Percentiles rank a stretch among this genome's conserved stretches.
These are phyloP conservation scores for Dasyprocta punctata DNA, from an alignment of 2,113 vertebrate species.

Conservation along the genomic window DNA sequence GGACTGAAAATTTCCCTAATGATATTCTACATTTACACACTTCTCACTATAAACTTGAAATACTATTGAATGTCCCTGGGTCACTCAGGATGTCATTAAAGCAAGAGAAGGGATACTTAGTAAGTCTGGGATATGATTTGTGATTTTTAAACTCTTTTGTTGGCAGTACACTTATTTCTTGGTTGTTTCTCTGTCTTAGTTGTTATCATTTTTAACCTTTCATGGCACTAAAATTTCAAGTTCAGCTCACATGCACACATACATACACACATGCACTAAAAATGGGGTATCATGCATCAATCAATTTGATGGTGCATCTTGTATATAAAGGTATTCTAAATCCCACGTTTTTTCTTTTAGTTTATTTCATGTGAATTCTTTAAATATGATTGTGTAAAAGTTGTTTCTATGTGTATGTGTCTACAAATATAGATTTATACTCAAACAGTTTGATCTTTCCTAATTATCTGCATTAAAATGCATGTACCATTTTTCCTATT, in stretches of 20 bases:
- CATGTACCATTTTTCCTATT: constrained; percentile 42
- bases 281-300: neutral
- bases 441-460: constrained; percentile 27
- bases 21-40: neutral
- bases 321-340: neutral
- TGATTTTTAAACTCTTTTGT: neutral
- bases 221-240: constrained; percentile 18
- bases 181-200: neutral
- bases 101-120: neutral
- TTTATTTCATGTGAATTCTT: neutral
- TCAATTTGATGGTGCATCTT: neutral
- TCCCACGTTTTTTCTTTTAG: neutral
- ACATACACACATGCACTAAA: neutral
- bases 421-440: constrained; percentile 58
- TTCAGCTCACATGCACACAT: too few species aligned
- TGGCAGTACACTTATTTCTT: neutral
- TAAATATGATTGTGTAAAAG: constrained; percentile 33
- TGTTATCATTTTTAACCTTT: neutral
- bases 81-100: neutral
- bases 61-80: neutral
- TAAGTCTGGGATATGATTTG: neutral
- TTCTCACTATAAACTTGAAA: constrained; percentile 41
- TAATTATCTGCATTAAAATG: constrained; percentile 74
- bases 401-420: neutral
- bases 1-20: neutral